Evolutionary conservation across 2,797 vertebrate species (phyloP).

Genomic region (Schizothorax lantsangensis): DNA sequence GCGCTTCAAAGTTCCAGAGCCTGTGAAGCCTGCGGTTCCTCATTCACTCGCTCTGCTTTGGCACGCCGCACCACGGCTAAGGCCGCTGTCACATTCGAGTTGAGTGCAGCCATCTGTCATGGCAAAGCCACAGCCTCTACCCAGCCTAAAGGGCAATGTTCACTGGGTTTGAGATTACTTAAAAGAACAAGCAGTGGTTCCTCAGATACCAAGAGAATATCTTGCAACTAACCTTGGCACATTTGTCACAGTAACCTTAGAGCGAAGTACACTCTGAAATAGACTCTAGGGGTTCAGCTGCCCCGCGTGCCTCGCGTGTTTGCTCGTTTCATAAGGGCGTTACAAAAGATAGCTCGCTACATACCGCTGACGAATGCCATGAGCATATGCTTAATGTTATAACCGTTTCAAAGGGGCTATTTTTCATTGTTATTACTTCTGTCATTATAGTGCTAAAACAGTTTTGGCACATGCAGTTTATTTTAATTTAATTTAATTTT

Average conservation of each 20-base stretch:
- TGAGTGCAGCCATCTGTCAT: slow-evolving; percentile 72
- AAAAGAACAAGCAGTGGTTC: slow-evolving; percentile 49
- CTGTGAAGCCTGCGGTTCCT: slow-evolving; percentile 31
- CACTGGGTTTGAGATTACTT: slow-evolving; percentile 50
- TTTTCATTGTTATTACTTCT: slow-evolving; percentile 3
- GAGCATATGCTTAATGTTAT: background rate
- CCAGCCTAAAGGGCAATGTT: slow-evolving; percentile 58
- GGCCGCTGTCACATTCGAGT: slow-evolving; percentile 42
- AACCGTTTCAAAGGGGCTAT: background rate
- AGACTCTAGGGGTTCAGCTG: slow-evolving; percentile 14
- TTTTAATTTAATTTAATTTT: background rate
- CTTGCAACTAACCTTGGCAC: slow-evolving; percentile 31
- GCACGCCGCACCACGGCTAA: slow-evolving; percentile 36
- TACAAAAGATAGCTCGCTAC: slow-evolving; percentile 1
- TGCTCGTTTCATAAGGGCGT: slow-evolving; percentile 17
- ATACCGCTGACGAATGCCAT: background rate
- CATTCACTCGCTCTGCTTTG: slow-evolving; percentile 36
- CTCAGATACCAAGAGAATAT: slow-evolving; percentile 34
- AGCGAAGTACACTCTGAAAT: slow-evolving; percentile 13
- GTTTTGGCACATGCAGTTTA: background rate
- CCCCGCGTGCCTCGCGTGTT: background rate
- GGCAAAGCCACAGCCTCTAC: slow-evolving; percentile 59
- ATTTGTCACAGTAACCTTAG: slow-evolving; percentile 53
- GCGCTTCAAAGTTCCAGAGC: slow-evolving; percentile 30
- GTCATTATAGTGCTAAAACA: background rate